phyloP scores from a whole-genome alignment of 1,140 invertebrate species.

The Drosophila suzukii region DNA sequence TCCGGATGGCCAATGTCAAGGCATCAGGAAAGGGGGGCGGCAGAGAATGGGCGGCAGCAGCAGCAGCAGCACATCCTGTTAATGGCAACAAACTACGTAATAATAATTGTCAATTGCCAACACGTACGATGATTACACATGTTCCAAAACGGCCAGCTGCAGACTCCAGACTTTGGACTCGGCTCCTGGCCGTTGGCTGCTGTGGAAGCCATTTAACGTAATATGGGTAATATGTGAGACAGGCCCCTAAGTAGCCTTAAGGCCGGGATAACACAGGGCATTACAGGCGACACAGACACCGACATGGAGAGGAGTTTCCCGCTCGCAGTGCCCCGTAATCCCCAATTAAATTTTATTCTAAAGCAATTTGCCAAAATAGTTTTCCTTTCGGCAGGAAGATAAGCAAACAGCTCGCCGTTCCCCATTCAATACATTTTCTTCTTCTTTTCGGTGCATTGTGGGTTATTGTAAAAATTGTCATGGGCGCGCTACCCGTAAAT shows the following conservation, averaged over 20 bases:
- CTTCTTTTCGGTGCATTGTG: too few relatives aligned
- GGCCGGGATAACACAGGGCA: constrained; percentile 75
- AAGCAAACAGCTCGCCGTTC: constrained; percentile 64
- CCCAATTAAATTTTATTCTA: constrained; percentile 83
- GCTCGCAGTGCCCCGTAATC: constrained; percentile 52
- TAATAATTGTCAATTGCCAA: constrained; percentile 82
- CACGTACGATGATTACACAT: constrained; percentile 82
- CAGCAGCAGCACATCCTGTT: constrained; percentile 50
- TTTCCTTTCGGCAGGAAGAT: constrained; percentile 64
- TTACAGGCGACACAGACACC: constrained; percentile 60
- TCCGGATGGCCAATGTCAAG: constrained; percentile 35
- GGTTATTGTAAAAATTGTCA: constrained; percentile 78
- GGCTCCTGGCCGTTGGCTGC: constrained; percentile 24
- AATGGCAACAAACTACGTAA: constrained; percentile 75
- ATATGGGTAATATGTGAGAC: constrained; percentile 80
- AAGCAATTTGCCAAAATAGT: constrained; percentile 80
- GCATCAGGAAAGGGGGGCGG: not conserved
- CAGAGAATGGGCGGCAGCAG: too few relatives aligned
- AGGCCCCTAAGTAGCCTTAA: constrained; percentile 81
- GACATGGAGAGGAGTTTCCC: constrained; percentile 29
- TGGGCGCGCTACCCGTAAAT: constrained; percentile 68
- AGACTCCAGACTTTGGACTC: constrained; percentile 11
- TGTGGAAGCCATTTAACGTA: constrained; percentile 69
- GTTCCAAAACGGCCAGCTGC: constrained; percentile 61
- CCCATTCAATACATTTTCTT: constrained; percentile 54